Evolutionary conservation across 2,888 invertebrate genomes (phyloP).

Genomic region (Hymenopus coronatus): DNA sequence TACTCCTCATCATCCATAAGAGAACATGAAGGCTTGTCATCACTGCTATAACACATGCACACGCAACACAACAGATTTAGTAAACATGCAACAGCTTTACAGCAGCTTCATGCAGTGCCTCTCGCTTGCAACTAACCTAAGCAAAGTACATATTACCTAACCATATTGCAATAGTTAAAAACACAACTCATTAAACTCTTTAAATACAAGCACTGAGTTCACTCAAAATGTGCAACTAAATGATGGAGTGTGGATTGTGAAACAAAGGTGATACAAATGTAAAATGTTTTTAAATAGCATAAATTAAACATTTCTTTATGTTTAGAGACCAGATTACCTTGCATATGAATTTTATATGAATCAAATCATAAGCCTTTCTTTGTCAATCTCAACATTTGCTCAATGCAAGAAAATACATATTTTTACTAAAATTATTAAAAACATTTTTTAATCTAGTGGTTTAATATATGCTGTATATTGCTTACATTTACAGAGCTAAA

Average conservation of each 20-base stretch:
- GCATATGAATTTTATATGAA: too few species aligned
- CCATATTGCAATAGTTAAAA: neutral
- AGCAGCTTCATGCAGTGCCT: neutral
- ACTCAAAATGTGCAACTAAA: neutral
- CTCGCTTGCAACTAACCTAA: neutral
- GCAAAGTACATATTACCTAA: neutral
- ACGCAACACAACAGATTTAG: conserved; percentile 22
- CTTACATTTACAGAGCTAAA: too few species aligned
- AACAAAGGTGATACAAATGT: neutral
- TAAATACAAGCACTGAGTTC: neutral
- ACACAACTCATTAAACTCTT: neutral
- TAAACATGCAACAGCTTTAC: conserved; percentile 4
- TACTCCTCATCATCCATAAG: conserved; percentile 54
- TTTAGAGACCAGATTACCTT: too few species aligned
- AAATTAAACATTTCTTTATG: too few species aligned
- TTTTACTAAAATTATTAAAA: too few species aligned
- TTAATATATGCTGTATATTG: too few species aligned
- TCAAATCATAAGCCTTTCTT: too few species aligned
- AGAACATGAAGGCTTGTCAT: conserved; percentile 42
- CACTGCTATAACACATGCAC: conserved; percentile 42
- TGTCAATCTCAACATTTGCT: too few species aligned
- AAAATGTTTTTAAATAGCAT: too few species aligned
- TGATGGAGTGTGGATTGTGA: neutral
- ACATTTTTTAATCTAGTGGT: too few species aligned
- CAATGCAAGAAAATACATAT: too few species aligned